phyloP scores from a whole-genome alignment of 1,140 invertebrate species.

The Heliconius nattereri region DNA sequence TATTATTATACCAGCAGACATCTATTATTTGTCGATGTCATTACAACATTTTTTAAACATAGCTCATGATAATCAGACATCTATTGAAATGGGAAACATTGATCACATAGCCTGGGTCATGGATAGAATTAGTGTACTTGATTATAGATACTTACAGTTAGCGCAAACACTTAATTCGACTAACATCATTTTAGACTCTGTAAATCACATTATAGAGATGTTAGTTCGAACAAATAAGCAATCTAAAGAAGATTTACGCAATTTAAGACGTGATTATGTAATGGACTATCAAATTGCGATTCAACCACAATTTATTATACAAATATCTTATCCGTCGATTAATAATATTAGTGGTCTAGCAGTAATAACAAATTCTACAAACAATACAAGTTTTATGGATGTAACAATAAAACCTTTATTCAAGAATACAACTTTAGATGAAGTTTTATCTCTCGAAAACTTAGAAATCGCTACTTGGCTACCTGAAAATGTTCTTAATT shows the following conservation, averaged over 20 bases:
- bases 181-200: conserved; percentile 79
- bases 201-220: conserved; percentile 73
- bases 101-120: conserved; percentile 76
- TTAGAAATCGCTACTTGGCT: conserved; percentile 82
- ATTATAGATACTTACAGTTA: conserved; percentile 69
- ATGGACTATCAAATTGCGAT: conserved; percentile 59
- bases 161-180: conserved; percentile 80
- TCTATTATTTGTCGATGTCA: conserved; percentile 81
- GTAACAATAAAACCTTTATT: conserved; percentile 74
- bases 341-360: conserved; percentile 83
- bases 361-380: conserved; percentile 57
- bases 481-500: conserved; percentile 69
- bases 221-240: conserved; percentile 49
- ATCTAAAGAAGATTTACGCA: conserved; percentile 30
- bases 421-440: conserved; percentile 70
- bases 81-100: conserved; percentile 69
- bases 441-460: conserved; percentile 73
- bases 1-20: conserved; percentile 77
- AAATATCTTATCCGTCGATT: conserved; percentile 78
- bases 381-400: conserved; percentile 60
- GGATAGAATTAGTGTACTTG: conserved; percentile 75
- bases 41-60: conserved; percentile 65
- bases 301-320: conserved; percentile 76
- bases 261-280: conserved; percentile 32
- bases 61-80: conserved; percentile 54